A percentile compares a stretch with the other conserved stretches of the same genome.
Evolutionary conservation across 92 coral and sea anemone species (phyloP).

Genomic region (Parazoanthus darwini): DNA sequence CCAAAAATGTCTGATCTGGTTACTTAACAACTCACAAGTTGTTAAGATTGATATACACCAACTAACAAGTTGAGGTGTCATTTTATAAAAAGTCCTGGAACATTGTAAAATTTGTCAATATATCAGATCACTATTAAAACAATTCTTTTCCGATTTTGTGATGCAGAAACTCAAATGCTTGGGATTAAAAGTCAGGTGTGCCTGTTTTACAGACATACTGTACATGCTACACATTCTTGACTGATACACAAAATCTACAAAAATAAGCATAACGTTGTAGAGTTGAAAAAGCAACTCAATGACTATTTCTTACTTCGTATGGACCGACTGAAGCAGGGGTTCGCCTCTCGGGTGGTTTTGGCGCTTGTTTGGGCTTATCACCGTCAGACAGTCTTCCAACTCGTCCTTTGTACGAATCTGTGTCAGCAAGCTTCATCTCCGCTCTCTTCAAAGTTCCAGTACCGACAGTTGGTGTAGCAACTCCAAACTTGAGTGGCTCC

Average conservation of each 20-base stretch:
- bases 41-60: neutral
- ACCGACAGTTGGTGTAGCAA: slow-evolving; percentile 85
- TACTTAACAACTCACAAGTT: neutral
- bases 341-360: slow-evolving; percentile 16
- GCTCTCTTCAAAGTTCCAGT: slow-evolving; percentile 89
- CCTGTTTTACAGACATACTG: no score
- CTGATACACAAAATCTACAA: no score
- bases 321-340: neutral
- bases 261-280: neutral
- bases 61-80: neutral
- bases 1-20: neutral
- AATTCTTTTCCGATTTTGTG: neutral
- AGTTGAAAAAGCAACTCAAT: neutral
- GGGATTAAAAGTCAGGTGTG: no score
- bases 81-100: neutral
- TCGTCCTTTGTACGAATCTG: slow-evolving; percentile 83
- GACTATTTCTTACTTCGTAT: neutral
- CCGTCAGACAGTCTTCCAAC: slow-evolving; percentile 65
- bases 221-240: no score
- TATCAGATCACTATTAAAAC: neutral
- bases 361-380: slow-evolving; percentile 40
- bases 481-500: slow-evolving; percentile 83
- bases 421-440: slow-evolving; percentile 74
- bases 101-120: neutral
- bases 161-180: no score